Evolutionary conservation across 2,113 vertebrate genomes (phyloP).

Genomic region (Equus przewalskii): DNA sequence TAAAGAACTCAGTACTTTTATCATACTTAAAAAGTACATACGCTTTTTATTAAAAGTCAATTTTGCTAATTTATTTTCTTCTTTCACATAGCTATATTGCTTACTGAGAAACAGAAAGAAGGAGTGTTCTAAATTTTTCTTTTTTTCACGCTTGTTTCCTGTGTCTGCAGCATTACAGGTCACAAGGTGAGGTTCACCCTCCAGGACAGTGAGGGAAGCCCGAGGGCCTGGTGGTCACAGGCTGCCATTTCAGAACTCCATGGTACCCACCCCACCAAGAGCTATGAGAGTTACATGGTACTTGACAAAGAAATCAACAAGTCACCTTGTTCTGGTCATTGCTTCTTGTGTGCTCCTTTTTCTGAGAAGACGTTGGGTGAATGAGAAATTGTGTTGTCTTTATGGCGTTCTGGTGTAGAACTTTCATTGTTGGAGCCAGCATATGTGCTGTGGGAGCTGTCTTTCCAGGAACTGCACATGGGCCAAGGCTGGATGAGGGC

Average conservation of each 20-base stretch:
- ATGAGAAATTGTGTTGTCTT: neutral
- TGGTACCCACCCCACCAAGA: rapidly evolving
- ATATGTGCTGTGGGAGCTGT: neutral
- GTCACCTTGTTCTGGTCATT: neutral
- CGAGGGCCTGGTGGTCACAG: neutral
- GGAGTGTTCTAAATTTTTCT: neutral
- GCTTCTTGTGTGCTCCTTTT: neutral
- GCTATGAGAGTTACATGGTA: neutral
- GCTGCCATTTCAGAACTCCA: neutral
- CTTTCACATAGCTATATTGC: neutral
- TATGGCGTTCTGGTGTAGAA: neutral
- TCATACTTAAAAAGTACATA: neutral
- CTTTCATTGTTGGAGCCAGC: neutral
- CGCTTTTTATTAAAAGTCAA: neutral
- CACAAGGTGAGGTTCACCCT: neutral
- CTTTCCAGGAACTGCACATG: slow-evolving; percentile 26
- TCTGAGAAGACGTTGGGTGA: neutral
- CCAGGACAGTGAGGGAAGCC: neutral
- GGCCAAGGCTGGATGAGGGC: neutral
- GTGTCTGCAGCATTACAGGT: neutral
- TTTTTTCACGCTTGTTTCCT: neutral
- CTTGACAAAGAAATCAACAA: neutral
- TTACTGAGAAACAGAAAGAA: neutral
- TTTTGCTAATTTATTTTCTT: neutral
- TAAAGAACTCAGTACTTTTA: neutral